A percentile compares a stretch with the other conserved stretches of the same genome.
Conservation (phyloP, 2,113 vertebrate genomes). For the Vanacampus margaritifer region DNA sequence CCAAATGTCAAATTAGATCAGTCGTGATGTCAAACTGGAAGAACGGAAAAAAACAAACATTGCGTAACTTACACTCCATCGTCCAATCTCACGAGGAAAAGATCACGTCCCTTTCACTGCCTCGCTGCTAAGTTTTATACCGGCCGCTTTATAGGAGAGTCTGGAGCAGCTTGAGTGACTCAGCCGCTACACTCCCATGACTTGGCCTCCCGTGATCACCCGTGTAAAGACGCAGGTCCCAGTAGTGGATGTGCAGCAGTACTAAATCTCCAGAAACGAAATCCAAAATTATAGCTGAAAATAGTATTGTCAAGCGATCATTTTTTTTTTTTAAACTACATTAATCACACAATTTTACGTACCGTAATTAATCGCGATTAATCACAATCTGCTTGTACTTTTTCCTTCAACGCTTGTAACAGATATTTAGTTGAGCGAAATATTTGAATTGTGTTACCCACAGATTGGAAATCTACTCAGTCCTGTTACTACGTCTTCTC, state of each 20-base stretch:
- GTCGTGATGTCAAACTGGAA: constrained; percentile 36
- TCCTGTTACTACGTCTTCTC: no score
- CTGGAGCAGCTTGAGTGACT: constrained; percentile 49
- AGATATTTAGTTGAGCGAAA: no score
- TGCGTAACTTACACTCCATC: constrained; percentile 43
- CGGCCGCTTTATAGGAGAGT: constrained; percentile 37
- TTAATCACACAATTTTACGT: no score
- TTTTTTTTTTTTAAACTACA: no score
- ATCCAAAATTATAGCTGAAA: background rate
- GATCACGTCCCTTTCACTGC: constrained; percentile 5
- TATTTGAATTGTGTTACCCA: no score
- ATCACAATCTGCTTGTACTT: no score
- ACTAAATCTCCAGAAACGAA: background rate
- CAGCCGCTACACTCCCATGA: constrained; percentile 60
- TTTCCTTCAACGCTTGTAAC: no score
- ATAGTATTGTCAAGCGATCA: no score
- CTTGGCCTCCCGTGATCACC: constrained; percentile 50
- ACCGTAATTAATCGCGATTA: no score
- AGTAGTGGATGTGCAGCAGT: background rate
- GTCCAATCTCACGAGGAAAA: constrained; percentile 19
- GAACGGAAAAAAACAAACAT: constrained; percentile 31
- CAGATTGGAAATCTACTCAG: no score
- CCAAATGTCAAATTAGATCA: constrained; percentile 66
- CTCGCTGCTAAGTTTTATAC: constrained; percentile 41
- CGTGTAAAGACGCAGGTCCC: constrained; percentile 17